Conservation (phyloP, 2,113 vertebrate species). For the Microcebus lehilahytsara region DNA sequence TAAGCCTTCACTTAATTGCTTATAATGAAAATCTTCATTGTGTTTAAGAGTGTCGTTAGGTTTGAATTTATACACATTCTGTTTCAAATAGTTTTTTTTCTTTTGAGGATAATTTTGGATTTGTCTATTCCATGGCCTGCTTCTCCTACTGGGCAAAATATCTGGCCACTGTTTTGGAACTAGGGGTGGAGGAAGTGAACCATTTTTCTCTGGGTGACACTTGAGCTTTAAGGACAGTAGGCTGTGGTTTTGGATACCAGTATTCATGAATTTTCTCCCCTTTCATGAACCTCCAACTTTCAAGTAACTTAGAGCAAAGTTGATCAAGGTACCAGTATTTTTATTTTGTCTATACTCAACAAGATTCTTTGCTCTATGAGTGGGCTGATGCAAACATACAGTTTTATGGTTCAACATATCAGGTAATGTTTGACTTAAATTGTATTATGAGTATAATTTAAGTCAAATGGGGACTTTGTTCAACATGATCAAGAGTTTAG, state of each 20-base stretch:
- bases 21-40: not conserved
- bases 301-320: not conserved
- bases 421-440: not conserved
- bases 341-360: not conserved
- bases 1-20: not conserved
- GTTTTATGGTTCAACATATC: not conserved
- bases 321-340: not conserved
- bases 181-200: not conserved
- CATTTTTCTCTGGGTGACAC: not conserved
- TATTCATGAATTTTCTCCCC: not conserved
- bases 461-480: not conserved
- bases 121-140: not conserved
- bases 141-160: not conserved
- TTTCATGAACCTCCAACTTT: not conserved
- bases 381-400: not conserved
- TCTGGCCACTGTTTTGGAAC: not conserved
- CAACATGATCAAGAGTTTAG: not conserved
- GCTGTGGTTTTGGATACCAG: not conserved
- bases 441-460: not conserved
- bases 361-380: not conserved
- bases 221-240: not conserved
- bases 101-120: not conserved
- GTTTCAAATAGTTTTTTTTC: not conserved
- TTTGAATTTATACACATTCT: not conserved
- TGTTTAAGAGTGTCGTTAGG: not conserved